Base-by-base conservation (phyloP, 2,797 vertebrate genomes). In the Adelosebastes latens region DNA sequence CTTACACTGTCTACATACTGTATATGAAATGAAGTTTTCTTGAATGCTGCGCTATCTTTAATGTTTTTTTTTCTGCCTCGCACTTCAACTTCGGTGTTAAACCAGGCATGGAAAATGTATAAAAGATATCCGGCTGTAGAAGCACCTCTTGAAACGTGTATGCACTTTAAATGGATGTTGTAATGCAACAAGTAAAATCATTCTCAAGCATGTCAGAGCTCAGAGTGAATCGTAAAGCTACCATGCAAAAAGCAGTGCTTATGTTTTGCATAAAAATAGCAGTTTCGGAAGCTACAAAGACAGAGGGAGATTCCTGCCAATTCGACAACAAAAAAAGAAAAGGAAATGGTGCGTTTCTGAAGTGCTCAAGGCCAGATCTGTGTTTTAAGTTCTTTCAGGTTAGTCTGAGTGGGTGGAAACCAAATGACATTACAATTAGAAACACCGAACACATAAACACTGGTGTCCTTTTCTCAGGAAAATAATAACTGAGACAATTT, bases 361-460 rank as follows among this genome's bases (percentile, higher is more conserved):
- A 72, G 52, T 29, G 9, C 62, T 78, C n/a, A 62, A 66, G 39
- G 76, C 34, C 74, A 56, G 9, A 65, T 73, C n/a, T 75, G 71
- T 68, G 20, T 60, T 74, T 79, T 55, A 56, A 52, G 46, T 65
- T 72, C 8, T 59, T 67, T 72, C 69, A 72, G 75, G 58, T 88
- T 39, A 74, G 36, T 72, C 32, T 79, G 72, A 82, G 83, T 73
- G 62, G 79, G 69, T 71, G 80, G 79, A 61, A 85, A 87, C 22
- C 61, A 84, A 75, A 82, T 77, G 22, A 60, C 46, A 79, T 80
- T 77, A 69, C 73, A 88, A 83, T 89, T 77, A 87, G 12, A 82
- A 87, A 74, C 65, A 69, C n/a, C 62, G 77, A 72, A 72, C 65
- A 79, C 72, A 82, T 75, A 84, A 91, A 89, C 75, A 80, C 22